Conservation (phyloP, 2,113 vertebrate species). For the Sinocyclocheilus anophthalmus region DNA sequence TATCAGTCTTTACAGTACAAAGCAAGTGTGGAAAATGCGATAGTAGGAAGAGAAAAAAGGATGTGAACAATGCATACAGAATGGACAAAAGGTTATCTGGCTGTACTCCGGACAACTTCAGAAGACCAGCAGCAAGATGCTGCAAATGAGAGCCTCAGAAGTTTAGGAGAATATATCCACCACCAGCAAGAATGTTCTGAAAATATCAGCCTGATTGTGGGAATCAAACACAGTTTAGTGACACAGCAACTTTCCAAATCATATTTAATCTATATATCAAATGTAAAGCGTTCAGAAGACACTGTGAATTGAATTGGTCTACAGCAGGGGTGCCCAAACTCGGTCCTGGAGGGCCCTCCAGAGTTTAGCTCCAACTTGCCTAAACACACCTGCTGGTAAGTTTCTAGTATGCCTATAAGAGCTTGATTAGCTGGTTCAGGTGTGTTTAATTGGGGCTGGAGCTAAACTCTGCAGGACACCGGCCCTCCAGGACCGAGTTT, state of each 20-base stretch:
- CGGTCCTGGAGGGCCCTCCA: too few species aligned
- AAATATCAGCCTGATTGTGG: not conserved
- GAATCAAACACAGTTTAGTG: not conserved
- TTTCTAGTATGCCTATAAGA: too few species aligned
- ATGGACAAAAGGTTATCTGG: slow-evolving; percentile 13
- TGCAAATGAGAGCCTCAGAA: not conserved
- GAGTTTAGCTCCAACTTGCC: too few species aligned
- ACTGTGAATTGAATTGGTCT: not conserved
- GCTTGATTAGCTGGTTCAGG: too few species aligned
- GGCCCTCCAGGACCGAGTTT: too few species aligned
- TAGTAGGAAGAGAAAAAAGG: not conserved
- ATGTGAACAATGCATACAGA: not conserved
- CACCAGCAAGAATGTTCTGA: not conserved
- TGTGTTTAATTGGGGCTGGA: too few species aligned
- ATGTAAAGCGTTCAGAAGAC: not conserved
- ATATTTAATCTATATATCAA: not conserved
- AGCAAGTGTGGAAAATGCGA: not conserved
- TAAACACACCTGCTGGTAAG: too few species aligned
- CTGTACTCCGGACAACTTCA: not conserved
- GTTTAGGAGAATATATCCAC: not conserved
- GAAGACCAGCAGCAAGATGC: not conserved
- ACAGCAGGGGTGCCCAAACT: not conserved
- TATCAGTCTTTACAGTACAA: not conserved
- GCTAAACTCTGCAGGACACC: too few species aligned
- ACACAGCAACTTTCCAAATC: not conserved